Conservation (phyloP, 2,113 vertebrate genomes). For the Nycticryphes semicollaris region DNA sequence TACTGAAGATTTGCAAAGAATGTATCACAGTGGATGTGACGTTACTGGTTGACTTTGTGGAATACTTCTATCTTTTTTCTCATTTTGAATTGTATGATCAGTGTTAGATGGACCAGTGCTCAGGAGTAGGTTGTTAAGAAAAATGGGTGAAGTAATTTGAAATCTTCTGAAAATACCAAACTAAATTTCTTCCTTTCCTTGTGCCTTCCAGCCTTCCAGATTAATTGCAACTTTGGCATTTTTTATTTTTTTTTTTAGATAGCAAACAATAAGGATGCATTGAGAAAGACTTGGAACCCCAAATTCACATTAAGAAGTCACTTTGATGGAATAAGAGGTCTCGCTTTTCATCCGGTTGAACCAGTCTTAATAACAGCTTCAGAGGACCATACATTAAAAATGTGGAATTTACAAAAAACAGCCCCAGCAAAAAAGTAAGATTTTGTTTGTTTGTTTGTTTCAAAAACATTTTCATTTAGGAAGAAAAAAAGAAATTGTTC, state of each 20-base stretch:
- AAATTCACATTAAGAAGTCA: conserved; percentile 98
- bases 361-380: conserved; percentile 97
- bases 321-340: conserved; percentile 94
- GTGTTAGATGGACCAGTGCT: background rate
- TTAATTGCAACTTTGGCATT: conserved; percentile 22
- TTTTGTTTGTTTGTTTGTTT: background rate
- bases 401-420: conserved; percentile 99
- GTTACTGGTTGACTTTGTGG: background rate
- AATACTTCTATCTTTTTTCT: background rate
- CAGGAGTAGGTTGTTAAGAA: background rate
- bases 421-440: conserved; percentile 95
- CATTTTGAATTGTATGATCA: background rate
- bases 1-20: background rate
- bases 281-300: conserved; percentile 98
- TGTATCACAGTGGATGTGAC: rapidly evolving
- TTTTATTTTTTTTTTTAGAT: conserved; percentile 80
- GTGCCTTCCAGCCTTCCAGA: background rate
- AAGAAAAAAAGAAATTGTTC: background rate
- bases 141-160: background rate
- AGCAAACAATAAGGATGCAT: conserved; percentile 93
- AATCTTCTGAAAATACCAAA: conserved; percentile 37
- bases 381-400: conserved; percentile 97
- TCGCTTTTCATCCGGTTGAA: conserved; percentile 93
- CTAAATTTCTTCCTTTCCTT: background rate
- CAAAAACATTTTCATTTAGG: background rate